These are phyloP conservation scores for Craniophora ligustri DNA, from an alignment of 2,888 invertebrate genomes.

Conservation along the genomic window DNA sequence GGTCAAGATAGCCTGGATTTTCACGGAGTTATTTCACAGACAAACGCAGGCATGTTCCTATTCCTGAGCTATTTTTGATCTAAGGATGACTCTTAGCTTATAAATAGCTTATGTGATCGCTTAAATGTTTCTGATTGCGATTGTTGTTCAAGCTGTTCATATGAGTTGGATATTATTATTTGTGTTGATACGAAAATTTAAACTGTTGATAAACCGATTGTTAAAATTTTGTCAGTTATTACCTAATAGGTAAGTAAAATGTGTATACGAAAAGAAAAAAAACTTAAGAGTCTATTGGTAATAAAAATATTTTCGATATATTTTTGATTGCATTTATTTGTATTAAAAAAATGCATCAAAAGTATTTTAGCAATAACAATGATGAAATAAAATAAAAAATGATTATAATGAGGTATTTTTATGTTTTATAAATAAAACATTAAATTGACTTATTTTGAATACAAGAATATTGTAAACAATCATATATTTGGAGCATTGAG, in stretches of 20 bases:
- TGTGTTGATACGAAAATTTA: background rate
- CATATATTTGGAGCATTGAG: background rate
- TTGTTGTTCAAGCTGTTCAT: slow-evolving; percentile 14
- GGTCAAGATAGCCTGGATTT: background rate
- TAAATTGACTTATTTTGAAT: background rate
- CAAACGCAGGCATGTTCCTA: slow-evolving; percentile 43
- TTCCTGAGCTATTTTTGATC: slow-evolving; percentile 38
- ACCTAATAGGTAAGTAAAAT: no score
- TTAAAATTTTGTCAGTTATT: no score
- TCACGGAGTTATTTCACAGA: slow-evolving; percentile 42
- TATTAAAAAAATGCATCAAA: no score
- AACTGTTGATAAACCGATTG: no score
- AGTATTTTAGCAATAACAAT: no score
- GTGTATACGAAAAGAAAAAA: no score
- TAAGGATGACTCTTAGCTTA: slow-evolving; percentile 43
- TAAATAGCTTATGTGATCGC: slow-evolving; percentile 45
- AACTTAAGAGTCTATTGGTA: no score
- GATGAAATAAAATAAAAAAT: no score
- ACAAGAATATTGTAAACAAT: background rate
- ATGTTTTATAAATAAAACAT: no score
- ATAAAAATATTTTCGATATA: no score
- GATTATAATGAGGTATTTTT: no score
- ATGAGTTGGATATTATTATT: background rate
- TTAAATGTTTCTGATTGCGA: slow-evolving; percentile 41
- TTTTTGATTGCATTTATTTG: no score